Conservation (phyloP, 2,797 vertebrate species). For the Antrozous pallidus region DNA sequence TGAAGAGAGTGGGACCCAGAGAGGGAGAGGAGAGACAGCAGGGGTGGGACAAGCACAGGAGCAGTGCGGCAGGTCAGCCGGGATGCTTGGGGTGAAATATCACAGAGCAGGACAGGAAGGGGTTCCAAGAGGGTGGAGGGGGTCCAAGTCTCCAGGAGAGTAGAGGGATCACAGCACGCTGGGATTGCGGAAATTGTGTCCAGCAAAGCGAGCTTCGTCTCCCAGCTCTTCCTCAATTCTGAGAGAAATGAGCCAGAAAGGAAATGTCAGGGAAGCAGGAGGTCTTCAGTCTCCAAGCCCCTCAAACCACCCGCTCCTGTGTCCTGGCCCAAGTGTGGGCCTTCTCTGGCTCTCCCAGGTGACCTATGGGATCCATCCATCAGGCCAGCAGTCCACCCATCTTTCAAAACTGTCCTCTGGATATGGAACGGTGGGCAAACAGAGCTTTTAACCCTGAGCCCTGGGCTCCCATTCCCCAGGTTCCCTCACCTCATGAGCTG, state of each 20-base stretch:
- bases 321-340: background rate
- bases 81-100: background rate
- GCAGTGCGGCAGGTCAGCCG: background rate
- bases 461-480: background rate
- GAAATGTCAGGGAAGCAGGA: background rate
- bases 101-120: constrained; percentile 56
- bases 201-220: constrained; percentile 92
- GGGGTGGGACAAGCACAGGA: background rate
- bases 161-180: constrained; percentile 87
- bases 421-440: background rate
- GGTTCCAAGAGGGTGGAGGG: constrained; percentile 64
- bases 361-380: background rate
- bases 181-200: constrained; percentile 96
- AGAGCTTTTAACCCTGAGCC: background rate
- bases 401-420: background rate
- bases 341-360: background rate
- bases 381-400: background rate
- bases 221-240: constrained; percentile 97
- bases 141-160: constrained; percentile 43
- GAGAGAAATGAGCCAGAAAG: constrained; percentile 57
- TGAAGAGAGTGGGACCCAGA: background rate
- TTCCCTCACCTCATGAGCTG: constrained; percentile 92
- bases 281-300: background rate
- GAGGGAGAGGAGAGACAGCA: background rate
- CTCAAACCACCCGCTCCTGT: background rate